These are phyloP conservation scores for Furcula furcula DNA, from an alignment of 2,888 invertebrate genomes.

Conservation along the genomic window DNA sequence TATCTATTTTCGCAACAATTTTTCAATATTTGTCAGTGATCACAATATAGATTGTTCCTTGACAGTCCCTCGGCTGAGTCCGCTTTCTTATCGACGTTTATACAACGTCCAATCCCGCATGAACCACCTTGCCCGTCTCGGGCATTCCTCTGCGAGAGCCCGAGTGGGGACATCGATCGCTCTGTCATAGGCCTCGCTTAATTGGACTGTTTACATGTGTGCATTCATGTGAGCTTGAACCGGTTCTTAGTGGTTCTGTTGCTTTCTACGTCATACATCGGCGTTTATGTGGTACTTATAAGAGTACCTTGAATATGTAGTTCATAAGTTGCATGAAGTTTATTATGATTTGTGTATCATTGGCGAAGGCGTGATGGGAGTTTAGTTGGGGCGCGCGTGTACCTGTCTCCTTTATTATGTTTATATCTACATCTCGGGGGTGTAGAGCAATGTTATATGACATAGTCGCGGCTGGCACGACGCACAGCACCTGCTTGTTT, in stretches of 20 bases:
- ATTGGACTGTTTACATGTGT: conserved; percentile 71
- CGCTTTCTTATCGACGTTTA: conserved; percentile 72
- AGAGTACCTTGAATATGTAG: conserved; percentile 41
- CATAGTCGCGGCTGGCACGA: background rate
- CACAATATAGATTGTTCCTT: conserved; percentile 60
- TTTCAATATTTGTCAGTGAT: conserved; percentile 38
- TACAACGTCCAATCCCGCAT: conserved; percentile 52
- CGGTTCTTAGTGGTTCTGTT: conserved; percentile 68
- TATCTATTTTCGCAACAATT: conserved; percentile 30
- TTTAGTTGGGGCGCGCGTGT: conserved; percentile 53
- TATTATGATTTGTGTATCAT: conserved; percentile 74
- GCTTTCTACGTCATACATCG: conserved; percentile 72
- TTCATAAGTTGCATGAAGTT: conserved; percentile 62
- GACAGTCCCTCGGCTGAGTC: conserved; percentile 58
- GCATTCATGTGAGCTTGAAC: conserved; percentile 68
- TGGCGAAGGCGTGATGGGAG: conserved; percentile 63
- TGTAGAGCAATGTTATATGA: conserved; percentile 20
- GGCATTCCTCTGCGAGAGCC: conserved; percentile 38
- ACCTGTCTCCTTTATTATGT: conserved; percentile 54
- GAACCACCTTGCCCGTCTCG: conserved; percentile 49
- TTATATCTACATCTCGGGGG: conserved; percentile 41
- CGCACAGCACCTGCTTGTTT: conserved; percentile 14
- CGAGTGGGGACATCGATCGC: conserved; percentile 53
- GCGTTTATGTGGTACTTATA: conserved; percentile 64
- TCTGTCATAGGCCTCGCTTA: conserved; percentile 68